These are phyloP conservation scores for Sebastes ruberrimus DNA, from an alignment of 2,797 vertebrate genomes.

Conservation along the genomic window DNA sequence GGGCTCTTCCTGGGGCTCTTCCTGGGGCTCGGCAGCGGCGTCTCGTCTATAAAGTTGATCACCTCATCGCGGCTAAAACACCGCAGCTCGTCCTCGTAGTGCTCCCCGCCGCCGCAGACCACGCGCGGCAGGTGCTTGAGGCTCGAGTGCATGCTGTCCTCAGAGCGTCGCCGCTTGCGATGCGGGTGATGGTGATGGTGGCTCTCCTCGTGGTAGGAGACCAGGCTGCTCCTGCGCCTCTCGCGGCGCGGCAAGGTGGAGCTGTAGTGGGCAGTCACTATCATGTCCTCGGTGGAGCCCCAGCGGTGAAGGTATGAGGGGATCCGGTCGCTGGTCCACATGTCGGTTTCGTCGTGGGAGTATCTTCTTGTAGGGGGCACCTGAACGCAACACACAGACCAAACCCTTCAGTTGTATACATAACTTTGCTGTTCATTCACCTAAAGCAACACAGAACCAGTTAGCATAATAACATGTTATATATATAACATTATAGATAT, in stretches of 20 bases:
- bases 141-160: constrained; percentile 83
- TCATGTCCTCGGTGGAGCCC: constrained; percentile 91
- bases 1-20: constrained; percentile 84
- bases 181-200: constrained; percentile 80
- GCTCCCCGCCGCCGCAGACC: constrained; percentile 75
- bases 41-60: constrained; percentile 87
- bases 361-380: constrained; percentile 94
- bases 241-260: constrained; percentile 83
- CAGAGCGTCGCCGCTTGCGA: constrained; percentile 86
- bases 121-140: constrained; percentile 80
- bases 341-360: constrained; percentile 94
- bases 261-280: constrained; percentile 84
- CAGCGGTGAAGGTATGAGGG: constrained; percentile 89
- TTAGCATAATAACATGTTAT: not conserved
- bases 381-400: constrained; percentile 80
- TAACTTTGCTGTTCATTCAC: not conserved
- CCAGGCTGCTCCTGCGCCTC: constrained; percentile 85
- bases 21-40: constrained; percentile 84
- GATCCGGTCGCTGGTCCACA: constrained; percentile 89
- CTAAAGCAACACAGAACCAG: constrained; percentile 2
- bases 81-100: constrained; percentile 76
- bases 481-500: not conserved
- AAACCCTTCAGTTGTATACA: constrained; percentile 33
- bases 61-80: constrained; percentile 89
- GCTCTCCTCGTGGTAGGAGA: constrained; percentile 85